Evolutionary conservation across 2,888 invertebrate genomes (phyloP).

Genomic region (Hydrotaea cyrtoneurina): DNA sequence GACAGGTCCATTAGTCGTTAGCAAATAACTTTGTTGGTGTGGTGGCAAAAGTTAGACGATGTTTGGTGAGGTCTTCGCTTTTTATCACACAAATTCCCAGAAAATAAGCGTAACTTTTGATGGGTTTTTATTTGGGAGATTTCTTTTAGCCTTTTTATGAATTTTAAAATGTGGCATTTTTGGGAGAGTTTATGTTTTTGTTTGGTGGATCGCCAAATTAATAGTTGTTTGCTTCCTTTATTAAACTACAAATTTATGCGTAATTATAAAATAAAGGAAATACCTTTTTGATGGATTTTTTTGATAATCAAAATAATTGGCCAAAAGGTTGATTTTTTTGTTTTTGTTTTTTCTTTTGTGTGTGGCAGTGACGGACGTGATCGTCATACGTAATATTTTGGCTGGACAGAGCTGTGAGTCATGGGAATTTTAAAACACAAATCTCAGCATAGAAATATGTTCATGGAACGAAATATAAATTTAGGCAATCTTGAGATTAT

Average conservation of each 20-base stretch:
- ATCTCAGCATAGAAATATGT: neutral
- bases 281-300: conserved; percentile 10
- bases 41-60: conserved; percentile 33
- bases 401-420: neutral
- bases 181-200: neutral
- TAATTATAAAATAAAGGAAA: conserved; percentile 35
- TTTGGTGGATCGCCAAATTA: neutral
- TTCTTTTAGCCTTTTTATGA: neutral
- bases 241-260: conserved; percentile 37
- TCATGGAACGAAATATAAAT: too few species aligned
- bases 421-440: conserved; percentile 9
- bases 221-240: conserved; percentile 26
- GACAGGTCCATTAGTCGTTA: conserved; percentile 48
- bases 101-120: conserved; percentile 53
- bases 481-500: too few species aligned
- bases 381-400: conserved; percentile 8
- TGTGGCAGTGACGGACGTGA: neutral
- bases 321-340: neutral
- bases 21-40: conserved; percentile 40
- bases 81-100: conserved; percentile 42
- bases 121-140: conserved; percentile 28
- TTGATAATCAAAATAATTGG: conserved; percentile 49
- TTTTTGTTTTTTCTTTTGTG: neutral
- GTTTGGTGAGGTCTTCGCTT: neutral
- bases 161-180: conserved; percentile 13